Base-by-base conservation (phyloP, 2,888 invertebrate species). In the Pogonocherus hispidulus region DNA sequence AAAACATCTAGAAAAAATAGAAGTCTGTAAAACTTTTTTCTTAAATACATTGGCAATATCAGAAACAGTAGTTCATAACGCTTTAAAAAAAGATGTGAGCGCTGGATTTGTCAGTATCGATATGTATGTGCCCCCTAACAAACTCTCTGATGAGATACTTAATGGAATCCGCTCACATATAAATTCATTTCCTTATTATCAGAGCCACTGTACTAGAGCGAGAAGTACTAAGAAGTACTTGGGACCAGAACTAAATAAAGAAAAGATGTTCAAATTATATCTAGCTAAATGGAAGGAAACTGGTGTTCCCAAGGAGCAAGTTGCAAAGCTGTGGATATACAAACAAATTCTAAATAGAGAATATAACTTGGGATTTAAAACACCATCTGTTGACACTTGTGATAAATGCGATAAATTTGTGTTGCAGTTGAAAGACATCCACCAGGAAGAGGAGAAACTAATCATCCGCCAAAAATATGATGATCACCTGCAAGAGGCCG, bases 341-440 rank as follows among this genome's bases (percentile, higher is more conserved):
- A 46, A 32, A 41, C 11, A 57, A 3, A 32, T 35, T 49, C 64
- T 68, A 46, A 51, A 63, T 41, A 52, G 19, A 2, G 59, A 66
- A 19, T 70, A 66, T 32, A 63, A 70, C 27, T 60, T 70, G 51
- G 32, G 49, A 16, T 70, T 70, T 60, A 59, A 70, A 47, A 55
- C 37, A 41, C 70, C 63, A 32, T 63, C 59, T 9, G 35, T 8
- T 47, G 70, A 70, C 47, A 70, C 55, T 5, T 66, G 66, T 46
- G 66, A 70, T 37, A 32, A 4, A 9, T 70, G 63, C 56, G 66
- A 67, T 27, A 57, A 6, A 8, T 67, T 67, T 51, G 41, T 35
- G 59, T 55, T 70, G 35, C 59, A 52, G 49, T 52, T 66, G 6
- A 59, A 66, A 55, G 49, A 70, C 16, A 16, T 35, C 16, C 16